Evolutionary conservation across 2,888 invertebrate species (phyloP), one percentile per base, ranked within the genome.

Genomic region (Agrochola lychnidis): DNA sequence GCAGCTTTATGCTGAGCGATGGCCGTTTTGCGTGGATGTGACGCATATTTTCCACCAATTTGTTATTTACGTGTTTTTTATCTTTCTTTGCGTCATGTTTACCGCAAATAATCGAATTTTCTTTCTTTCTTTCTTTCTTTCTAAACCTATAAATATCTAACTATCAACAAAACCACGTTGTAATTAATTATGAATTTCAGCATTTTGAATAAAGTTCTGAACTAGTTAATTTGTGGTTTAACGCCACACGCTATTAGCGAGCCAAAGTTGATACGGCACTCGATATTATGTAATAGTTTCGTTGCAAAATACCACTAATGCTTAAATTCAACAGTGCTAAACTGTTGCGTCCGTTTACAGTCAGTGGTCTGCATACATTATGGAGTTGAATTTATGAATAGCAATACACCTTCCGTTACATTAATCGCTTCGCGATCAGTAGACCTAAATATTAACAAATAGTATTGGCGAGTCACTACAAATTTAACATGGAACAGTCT

Each of bases 211-310:
- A 45, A 25, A 75, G 25, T 61, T 61, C 53, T 40, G 25, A 61
- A 79, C 40, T 74, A 57, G 69, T 75, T 79, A 19, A 79, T 79
- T 59, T 69, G 70, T 76, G 76, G 76, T 80, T 80, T 76, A 25
- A 53, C 22, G 51, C 62, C 67, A 80, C 57, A 53, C 4, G 56
- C 22, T 76, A n/a, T 62, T 62, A 57, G 22, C 19, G 25, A 67
- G 22, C 53, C 61, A 51, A 48, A 36, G 36, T 59, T 79, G 36
- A 64, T 56, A 42, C 7, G 61, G 0, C 2, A 67, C 30, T 69
- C 57, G 3, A 64, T 79, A 68, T 45, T 63, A 57, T 77, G 56
- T 36, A 16, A 66, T 59, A 66, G 48, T 48, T 71, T 48, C 6
- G 30, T n/a, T 78, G 0, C 19, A 48, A 48, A 78, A 19, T 78